Evolutionary conservation across 92 coral and sea anemone species (phyloP), one percentile per base, ranked within the genome.

Genomic region (Umimayanthus chanpuru): DNA sequence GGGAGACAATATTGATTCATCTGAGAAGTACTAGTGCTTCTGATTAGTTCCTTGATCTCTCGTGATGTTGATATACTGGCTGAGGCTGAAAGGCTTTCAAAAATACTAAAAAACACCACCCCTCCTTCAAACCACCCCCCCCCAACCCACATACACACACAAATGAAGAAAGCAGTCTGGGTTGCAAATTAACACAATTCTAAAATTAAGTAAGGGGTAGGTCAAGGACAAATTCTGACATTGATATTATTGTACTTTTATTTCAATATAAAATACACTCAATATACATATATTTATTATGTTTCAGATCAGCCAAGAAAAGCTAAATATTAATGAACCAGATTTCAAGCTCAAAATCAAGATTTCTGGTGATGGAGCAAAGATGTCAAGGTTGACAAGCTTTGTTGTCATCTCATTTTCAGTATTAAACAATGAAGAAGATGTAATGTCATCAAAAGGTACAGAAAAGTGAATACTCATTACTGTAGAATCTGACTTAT

Each of bases 331-430:
- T 28, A 68, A 81, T 26, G 85, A 77, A 16, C 90, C 90, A 28
- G 77, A 39, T 78, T 87, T 77, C 32, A 79, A 77, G 47, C 76
- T 87, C 9, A 87, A 67, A 39, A 12, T 88, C 14, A 85, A 85
- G 26, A 36, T 85, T 3, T 85, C 81, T 10, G 89, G 89, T 9
- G 82, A 85, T 85, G 89, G 89, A 6, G 89, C 89, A 5, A 85
- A 50, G 55, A 85, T 85, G 89, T 49, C 89, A 9, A 85, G 77
- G 50, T 73, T 88, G 76, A 88, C 90, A 76, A 87, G 76, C 29
- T 76, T 87, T 80, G 86, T 88, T 61, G 90, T 88, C 56, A 78
- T 88, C 41, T 79, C 89, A 76, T 85, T 89, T 76, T 85, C 92
- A 26, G 65, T 89, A 3, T 58, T 89, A 30, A 85, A 85, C 73